phyloP scores from a whole-genome alignment of 2,888 invertebrate species.

The Caenorhabditis virilis region DNA sequence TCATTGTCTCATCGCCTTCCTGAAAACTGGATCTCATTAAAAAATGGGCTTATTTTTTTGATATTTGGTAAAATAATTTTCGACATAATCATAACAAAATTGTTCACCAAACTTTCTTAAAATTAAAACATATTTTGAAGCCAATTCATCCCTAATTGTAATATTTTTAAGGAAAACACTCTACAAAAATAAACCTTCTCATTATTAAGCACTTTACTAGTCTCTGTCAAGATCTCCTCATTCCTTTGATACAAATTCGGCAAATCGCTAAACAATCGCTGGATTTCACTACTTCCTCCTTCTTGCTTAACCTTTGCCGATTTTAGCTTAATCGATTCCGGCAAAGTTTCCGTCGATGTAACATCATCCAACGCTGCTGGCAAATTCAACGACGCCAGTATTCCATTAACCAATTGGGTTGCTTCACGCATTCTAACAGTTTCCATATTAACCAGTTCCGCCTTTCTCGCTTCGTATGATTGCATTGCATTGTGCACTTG shows the following conservation, averaged over 20 bases:
- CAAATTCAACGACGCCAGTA: slow-evolving; percentile 88
- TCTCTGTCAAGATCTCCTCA: slow-evolving; percentile 88
- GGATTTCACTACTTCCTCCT: slow-evolving; percentile 64
- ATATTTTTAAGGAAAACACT: too few species aligned
- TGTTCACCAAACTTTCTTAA: too few species aligned
- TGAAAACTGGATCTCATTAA: too few species aligned
- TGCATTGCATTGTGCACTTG: slow-evolving; percentile 87
- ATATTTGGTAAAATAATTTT: too few species aligned
- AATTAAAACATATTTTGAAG: too few species aligned
- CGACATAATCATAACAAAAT: too few species aligned
- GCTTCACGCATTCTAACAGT: slow-evolving; percentile 85
- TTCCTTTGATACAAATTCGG: slow-evolving; percentile 89
- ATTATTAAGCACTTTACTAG: slow-evolving; percentile 78
- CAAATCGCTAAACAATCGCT: slow-evolving; percentile 81
- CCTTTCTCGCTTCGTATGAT: slow-evolving; percentile 82
- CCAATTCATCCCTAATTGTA: too few species aligned
- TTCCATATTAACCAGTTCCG: slow-evolving; percentile 84
- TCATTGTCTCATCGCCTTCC: slow-evolving; percentile 84
- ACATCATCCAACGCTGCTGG: slow-evolving; percentile 91
- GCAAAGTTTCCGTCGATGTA: slow-evolving; percentile 78
- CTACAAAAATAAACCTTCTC: slow-evolving; percentile 75
- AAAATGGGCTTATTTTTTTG: slow-evolving; percentile 78
- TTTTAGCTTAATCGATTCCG: slow-evolving; percentile 86
- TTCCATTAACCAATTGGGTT: slow-evolving; percentile 87
- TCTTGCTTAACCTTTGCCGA: slow-evolving; percentile 74